phyloP scores from a whole-genome alignment of 2,113 vertebrate genomes.

The Leptodactylus fuscus region DNA sequence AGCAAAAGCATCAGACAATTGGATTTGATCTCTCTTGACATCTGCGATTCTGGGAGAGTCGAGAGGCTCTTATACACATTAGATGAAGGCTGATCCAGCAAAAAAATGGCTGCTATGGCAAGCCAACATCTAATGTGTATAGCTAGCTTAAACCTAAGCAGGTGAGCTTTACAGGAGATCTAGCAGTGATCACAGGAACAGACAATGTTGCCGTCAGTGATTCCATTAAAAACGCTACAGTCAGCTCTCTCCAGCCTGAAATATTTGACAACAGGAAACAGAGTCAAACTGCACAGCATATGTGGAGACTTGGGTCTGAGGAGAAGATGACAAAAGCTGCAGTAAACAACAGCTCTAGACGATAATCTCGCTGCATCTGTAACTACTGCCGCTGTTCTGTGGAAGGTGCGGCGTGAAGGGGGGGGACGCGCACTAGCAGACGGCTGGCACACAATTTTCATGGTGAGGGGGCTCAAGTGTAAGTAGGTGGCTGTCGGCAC shows the following conservation, averaged over 20 bases:
- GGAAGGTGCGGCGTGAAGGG: neutral
- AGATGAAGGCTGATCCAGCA: no score
- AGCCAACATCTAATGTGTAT: no score
- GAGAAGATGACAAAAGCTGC: neutral
- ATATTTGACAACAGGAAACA: neutral
- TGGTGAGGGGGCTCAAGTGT: neutral
- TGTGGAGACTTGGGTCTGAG: neutral
- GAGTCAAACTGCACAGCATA: neutral
- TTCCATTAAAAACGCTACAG: neutral
- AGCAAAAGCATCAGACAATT: no score
- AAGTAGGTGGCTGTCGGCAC: conserved; percentile 6
- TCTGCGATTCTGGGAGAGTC: no score
- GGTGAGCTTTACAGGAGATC: no score
- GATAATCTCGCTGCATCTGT: neutral
- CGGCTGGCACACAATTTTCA: neutral
- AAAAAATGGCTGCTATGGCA: no score
- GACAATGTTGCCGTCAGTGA: no score
- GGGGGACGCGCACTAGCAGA: neutral
- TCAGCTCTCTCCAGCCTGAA: neutral
- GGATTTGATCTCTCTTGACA: no score
- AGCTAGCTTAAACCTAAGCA: no score
- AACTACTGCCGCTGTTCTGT: neutral
- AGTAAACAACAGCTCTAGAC: neutral
- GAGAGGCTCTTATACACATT: no score
- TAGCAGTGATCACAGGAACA: neutral